phyloP scores from a whole-genome alignment of 2,113 vertebrate species.

The Callorhinus ursinus region DNA sequence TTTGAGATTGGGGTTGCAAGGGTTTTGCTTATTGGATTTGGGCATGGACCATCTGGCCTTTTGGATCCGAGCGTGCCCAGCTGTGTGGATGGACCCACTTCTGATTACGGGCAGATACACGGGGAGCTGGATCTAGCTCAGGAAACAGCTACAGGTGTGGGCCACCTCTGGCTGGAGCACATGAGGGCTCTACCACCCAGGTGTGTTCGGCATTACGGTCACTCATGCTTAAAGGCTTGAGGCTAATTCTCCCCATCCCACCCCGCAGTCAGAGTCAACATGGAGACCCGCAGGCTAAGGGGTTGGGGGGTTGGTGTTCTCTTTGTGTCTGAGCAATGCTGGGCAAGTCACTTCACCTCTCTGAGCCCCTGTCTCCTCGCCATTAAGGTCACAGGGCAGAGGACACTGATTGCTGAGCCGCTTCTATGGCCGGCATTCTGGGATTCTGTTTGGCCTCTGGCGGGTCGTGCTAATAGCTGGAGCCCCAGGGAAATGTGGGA shows the following conservation, averaged over 20 bases:
- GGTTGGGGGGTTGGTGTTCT: neutral
- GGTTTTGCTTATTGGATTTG: neutral
- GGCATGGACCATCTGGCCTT: rapidly evolving
- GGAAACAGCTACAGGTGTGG: neutral
- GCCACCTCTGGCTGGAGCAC: neutral
- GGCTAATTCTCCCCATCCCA: neutral
- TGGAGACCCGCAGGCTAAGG: rapidly evolving
- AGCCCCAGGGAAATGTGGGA: neutral
- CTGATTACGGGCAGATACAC: neutral
- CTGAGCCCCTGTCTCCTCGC: neutral
- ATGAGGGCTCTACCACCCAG: neutral
- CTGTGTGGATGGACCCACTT: neutral
- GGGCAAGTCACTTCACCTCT: neutral
- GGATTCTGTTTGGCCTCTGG: neutral
- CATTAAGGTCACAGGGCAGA: neutral
- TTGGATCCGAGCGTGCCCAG: neutral
- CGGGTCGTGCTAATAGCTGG: rapidly evolving
- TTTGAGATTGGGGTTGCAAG: neutral
- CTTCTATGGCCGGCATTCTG: neutral
- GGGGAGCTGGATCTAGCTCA: neutral
- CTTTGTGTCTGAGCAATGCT: neutral
- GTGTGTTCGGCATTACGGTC: neutral
- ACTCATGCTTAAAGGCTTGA: neutral
- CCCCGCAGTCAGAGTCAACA: neutral
- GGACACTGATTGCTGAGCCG: neutral